Conservation (phyloP, 1,140 invertebrate species). For the Agraylea sexmaculata region DNA sequence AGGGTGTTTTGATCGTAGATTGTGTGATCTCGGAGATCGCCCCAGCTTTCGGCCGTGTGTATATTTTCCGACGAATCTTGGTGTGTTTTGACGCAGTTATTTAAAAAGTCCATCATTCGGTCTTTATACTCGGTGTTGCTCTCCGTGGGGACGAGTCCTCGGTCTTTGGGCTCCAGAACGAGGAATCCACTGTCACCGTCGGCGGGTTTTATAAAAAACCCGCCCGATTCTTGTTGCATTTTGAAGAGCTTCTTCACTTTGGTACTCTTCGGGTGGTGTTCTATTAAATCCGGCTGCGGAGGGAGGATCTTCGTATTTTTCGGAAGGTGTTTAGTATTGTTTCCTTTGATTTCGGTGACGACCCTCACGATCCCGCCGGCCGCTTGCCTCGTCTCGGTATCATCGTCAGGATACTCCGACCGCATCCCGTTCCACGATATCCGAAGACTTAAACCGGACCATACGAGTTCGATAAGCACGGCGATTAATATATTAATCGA, state of each 20-base stretch:
- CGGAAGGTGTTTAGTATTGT: conserved; percentile 31
- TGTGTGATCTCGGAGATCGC: conserved; percentile 32
- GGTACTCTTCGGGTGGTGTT: conserved; percentile 36
- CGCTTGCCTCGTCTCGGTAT: conserved; percentile 25
- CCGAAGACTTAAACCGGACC: conserved; percentile 46
- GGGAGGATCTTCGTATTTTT: conserved; percentile 34
- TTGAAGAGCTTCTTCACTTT: conserved; percentile 42
- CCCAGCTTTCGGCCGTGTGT: conserved; percentile 31
- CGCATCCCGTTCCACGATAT: conserved; percentile 49
- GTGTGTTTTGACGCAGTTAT: conserved; percentile 25
- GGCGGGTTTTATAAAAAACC: conserved; percentile 39
- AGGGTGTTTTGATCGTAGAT: conserved; percentile 38
- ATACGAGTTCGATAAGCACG: conserved; percentile 43
- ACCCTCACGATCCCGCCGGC: conserved; percentile 37
- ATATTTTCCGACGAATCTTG: not conserved
- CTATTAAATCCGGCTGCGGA: conserved; percentile 38
- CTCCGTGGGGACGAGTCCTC: conserved; percentile 29
- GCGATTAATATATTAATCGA: conserved; percentile 48
- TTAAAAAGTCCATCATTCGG: conserved; percentile 38
- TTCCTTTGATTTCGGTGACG: conserved; percentile 40
- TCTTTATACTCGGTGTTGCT: conserved; percentile 40
- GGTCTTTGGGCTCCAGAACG: conserved; percentile 5
- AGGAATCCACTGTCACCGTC: conserved; percentile 20
- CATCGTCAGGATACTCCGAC: conserved; percentile 44
- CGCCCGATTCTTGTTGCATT: conserved; percentile 36